Percentiles rank a stretch among this genome's conserved stretches.
Conservation (phyloP, 2,113 vertebrate species). For the Engystomops pustulosus region DNA sequence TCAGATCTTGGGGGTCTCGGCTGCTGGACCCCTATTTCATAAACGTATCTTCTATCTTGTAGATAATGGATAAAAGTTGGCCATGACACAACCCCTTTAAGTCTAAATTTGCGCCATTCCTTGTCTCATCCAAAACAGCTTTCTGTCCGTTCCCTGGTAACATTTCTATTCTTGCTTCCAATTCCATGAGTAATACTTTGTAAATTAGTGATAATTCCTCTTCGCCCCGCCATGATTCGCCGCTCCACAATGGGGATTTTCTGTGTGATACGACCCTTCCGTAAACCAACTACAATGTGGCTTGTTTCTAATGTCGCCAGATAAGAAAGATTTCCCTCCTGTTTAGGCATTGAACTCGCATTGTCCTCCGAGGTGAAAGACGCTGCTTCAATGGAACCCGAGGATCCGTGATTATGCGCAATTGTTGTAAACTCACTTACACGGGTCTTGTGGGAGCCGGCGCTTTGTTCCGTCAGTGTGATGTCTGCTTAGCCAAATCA, state of each 20-base stretch:
- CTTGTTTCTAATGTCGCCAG: neutral
- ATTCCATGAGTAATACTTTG: no score
- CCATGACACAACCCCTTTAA: no score
- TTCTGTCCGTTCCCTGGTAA: no score
- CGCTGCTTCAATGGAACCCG: slow-evolving; percentile 23
- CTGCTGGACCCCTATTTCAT: no score
- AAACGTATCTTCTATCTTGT: no score
- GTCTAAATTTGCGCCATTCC: no score
- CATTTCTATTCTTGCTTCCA: neutral
- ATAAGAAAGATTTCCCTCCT: slow-evolving; percentile 41
- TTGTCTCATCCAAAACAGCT: no score
- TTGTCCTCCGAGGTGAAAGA: slow-evolving; percentile 41
- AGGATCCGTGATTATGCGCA: slow-evolving; percentile 44
- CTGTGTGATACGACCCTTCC: neutral
- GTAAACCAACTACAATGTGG: neutral
- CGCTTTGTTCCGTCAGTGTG: slow-evolving; percentile 45
- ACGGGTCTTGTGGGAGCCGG: slow-evolving; percentile 35
- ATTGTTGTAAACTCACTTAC: slow-evolving; percentile 33
- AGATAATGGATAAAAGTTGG: no score
- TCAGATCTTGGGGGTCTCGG: no score
- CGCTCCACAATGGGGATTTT: neutral
- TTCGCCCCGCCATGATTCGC: no score
- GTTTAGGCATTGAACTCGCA: slow-evolving; percentile 11
- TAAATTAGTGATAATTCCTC: neutral
- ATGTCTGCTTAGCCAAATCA: slow-evolving; percentile 39